phyloP scores from a whole-genome alignment of 2,113 vertebrate genomes.

The Gymnorhina tibicen region DNA sequence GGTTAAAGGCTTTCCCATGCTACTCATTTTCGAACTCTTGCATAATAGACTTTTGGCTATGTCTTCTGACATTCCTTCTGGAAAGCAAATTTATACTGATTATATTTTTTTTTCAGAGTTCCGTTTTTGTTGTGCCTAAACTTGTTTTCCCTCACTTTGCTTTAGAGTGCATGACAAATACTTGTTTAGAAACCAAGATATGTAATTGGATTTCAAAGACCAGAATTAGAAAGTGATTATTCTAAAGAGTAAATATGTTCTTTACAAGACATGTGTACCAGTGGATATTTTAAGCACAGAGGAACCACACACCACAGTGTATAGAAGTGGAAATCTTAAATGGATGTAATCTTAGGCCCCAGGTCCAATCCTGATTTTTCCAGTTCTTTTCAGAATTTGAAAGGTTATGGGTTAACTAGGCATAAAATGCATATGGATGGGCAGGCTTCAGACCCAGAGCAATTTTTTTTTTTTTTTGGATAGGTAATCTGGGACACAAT shows the following conservation, averaged over 20 bases:
- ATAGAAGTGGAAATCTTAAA: not conserved
- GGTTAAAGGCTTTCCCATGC: constrained; percentile 40
- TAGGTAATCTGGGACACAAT: not conserved
- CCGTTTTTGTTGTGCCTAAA: not conserved
- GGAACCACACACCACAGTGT: not conserved
- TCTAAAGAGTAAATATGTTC: not conserved
- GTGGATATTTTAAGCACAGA: not conserved
- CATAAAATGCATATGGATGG: not conserved
- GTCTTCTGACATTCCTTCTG: not conserved
- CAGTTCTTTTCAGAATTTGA: not conserved
- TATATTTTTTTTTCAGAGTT: not conserved
- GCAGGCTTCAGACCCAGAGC: not conserved
- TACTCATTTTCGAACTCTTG: constrained; percentile 2
- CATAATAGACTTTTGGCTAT: not conserved
- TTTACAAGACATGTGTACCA: not conserved
- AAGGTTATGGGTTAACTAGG: not conserved
- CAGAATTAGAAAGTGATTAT: not conserved
- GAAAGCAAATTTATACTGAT: constrained; percentile 13
- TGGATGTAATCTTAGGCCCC: not conserved
- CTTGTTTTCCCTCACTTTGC: not conserved
- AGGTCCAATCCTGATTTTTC: not conserved
- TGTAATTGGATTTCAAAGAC: not conserved
- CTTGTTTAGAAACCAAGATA: constrained; percentile 14
- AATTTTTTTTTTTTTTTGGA: not conserved
- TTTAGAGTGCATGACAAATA: not conserved